Evolutionary conservation across 2,888 invertebrate species (phyloP).

Genomic region (Notodonta ziczac): DNA sequence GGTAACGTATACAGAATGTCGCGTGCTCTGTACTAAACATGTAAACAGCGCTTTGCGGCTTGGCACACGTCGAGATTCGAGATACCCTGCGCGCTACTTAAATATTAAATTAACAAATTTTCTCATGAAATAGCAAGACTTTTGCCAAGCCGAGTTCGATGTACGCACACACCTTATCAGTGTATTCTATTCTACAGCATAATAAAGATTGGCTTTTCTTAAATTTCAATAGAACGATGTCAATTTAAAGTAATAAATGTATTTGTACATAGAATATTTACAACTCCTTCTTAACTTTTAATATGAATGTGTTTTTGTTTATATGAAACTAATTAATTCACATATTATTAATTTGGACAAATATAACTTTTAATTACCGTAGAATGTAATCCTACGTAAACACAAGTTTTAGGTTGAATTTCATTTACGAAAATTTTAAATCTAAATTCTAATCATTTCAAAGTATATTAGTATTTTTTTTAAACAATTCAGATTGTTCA

Average conservation of each 20-base stretch:
- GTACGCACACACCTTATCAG: constrained; percentile 20
- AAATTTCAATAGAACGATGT: neutral
- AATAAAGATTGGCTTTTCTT: constrained; percentile 30
- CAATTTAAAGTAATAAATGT: neutral
- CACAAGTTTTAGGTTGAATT: too few species aligned
- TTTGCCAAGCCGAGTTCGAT: constrained; percentile 26
- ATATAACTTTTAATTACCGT: neutral
- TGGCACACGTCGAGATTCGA: constrained; percentile 25
- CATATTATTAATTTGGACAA: neutral
- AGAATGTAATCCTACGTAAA: too few species aligned
- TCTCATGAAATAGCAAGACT: neutral
- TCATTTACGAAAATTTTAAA: too few species aligned
- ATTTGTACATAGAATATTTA: constrained; percentile 15
- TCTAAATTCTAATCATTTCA: too few species aligned
- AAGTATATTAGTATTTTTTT: too few species aligned
- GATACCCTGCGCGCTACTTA: too few species aligned
- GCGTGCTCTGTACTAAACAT: constrained; percentile 43
- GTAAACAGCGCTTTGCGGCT: constrained; percentile 26
- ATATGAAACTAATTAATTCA: constrained; percentile 1
- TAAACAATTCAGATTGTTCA: too few species aligned
- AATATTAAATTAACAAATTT: neutral
- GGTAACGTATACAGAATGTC: constrained; percentile 83
- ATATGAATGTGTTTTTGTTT: constrained; percentile 13
- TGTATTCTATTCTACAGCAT: constrained; percentile 33
- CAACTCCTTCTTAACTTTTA: constrained; percentile 11